These are phyloP conservation scores for Galendromus occidentalis DNA, from an alignment of 1,140 invertebrate genomes.

Conservation along the genomic window DNA sequence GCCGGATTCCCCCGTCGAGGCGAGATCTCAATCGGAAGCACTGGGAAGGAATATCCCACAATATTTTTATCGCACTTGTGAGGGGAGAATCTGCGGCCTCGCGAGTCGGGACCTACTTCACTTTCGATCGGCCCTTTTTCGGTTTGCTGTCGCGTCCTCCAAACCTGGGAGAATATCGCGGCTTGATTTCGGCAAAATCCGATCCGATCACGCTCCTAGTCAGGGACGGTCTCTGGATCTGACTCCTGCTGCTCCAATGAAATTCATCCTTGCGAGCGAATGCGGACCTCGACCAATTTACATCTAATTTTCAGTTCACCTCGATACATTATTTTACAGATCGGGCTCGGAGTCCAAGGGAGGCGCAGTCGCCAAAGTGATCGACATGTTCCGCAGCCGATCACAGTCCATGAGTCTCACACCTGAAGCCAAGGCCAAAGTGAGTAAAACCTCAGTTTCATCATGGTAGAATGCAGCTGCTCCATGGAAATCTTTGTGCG, in stretches of 20 bases:
- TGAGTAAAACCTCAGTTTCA: background rate
- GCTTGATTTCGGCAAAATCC: background rate
- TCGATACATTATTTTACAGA: conserved; percentile 16
- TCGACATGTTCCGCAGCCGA: conserved; percentile 64
- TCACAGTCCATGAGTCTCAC: conserved; percentile 37
- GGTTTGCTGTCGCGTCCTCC: too few species aligned
- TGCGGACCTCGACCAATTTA: background rate
- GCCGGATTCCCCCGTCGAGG: too few species aligned
- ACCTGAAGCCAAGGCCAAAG: conserved; percentile 1
- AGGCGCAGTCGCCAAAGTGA: conserved; percentile 42
- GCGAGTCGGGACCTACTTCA: too few species aligned
- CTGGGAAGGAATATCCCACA: too few species aligned
- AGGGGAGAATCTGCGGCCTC: too few species aligned
- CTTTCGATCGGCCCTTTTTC: too few species aligned
- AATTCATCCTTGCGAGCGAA: background rate
- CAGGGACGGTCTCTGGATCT: too few species aligned
- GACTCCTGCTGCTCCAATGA: too few species aligned
- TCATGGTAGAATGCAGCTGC: too few species aligned
- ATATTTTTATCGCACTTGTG: too few species aligned
- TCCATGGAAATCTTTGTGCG: too few species aligned
- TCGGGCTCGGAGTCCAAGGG: conserved; percentile 32
- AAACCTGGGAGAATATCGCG: background rate
- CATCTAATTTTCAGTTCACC: background rate
- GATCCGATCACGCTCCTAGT: background rate
- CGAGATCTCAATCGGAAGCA: too few species aligned